Conservation (phyloP, 64 coral and sea anemone species). For the Montipora efflorescens region DNA sequence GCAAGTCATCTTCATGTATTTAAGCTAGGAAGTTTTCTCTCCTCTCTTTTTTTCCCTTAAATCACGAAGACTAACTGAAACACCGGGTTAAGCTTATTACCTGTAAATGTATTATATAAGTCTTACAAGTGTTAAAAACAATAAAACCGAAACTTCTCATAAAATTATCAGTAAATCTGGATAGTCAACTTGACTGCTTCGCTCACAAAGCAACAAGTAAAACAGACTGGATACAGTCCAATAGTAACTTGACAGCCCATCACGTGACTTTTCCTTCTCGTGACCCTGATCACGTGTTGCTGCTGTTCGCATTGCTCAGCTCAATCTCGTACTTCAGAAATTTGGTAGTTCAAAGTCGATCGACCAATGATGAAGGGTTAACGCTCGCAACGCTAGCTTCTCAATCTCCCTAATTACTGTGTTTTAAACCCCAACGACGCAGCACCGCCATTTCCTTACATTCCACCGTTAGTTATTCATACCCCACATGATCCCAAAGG, state of each 20-base stretch:
- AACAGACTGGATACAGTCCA: background rate
- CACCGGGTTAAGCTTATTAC: background rate
- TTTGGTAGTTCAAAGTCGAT: too few species aligned
- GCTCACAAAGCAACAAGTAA: background rate
- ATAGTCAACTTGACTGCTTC: background rate
- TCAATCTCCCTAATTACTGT: too few species aligned
- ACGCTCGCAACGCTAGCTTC: too few species aligned
- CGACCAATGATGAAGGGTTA: too few species aligned
- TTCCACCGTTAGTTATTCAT: too few species aligned
- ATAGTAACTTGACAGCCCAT: background rate
- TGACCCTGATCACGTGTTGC: background rate
- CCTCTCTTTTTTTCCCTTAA: too few species aligned
- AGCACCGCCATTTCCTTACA: too few species aligned
- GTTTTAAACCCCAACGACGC: too few species aligned
- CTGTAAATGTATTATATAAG: background rate
- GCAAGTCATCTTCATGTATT: too few species aligned
- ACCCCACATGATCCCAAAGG: too few species aligned
- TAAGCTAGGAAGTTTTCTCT: background rate
- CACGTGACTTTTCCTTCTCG: background rate
- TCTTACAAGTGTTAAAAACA: background rate
- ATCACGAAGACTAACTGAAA: background rate
- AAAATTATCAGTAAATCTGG: background rate
- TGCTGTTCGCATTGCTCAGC: background rate
- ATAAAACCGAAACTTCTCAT: background rate
- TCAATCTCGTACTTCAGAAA: too few species aligned